Conservation (phyloP, 2,113 vertebrate genomes). For the Dipodomys merriami region DNA sequence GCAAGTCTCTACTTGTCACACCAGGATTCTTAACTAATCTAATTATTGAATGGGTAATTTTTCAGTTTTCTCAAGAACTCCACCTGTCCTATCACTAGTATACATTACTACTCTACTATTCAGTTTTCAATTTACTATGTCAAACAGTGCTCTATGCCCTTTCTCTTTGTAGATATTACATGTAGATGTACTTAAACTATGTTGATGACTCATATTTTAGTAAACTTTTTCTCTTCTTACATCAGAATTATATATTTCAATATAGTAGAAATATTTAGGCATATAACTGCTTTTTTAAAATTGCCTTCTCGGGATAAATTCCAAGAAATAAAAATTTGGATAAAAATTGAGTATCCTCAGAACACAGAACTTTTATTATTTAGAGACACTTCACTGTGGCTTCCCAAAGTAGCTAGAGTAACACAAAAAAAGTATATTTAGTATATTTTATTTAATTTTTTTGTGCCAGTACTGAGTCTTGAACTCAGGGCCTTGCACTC, state of each 20-base stretch:
- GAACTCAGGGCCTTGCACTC: too few relatives aligned
- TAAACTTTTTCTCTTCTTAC: constrained; percentile 11
- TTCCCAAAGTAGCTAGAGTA: constrained; percentile 40
- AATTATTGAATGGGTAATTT: not conserved
- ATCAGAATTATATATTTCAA: not conserved
- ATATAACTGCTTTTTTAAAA: constrained; percentile 28
- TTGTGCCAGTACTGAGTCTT: too few relatives aligned
- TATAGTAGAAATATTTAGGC: not conserved
- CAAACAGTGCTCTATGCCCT: not conserved
- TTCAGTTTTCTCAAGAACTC: not conserved
- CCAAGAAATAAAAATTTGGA: constrained; percentile 39
- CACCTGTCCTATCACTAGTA: not conserved
- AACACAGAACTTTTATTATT: not conserved
- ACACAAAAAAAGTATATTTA: constrained; percentile 10
- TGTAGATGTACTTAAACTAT: not conserved
- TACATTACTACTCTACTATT: not conserved
- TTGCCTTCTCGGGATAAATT: constrained; percentile 40
- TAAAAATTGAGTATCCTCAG: constrained; percentile 49
- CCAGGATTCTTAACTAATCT: not conserved
- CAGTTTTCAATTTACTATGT: not conserved
- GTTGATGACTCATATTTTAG: not conserved
- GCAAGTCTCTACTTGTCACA: not conserved
- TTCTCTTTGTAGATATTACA: not conserved
- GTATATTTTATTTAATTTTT: not conserved
- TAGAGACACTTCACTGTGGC: not conserved